phyloP scores from a whole-genome alignment of 2,888 invertebrate genomes.

The Chloromyia formosa region DNA sequence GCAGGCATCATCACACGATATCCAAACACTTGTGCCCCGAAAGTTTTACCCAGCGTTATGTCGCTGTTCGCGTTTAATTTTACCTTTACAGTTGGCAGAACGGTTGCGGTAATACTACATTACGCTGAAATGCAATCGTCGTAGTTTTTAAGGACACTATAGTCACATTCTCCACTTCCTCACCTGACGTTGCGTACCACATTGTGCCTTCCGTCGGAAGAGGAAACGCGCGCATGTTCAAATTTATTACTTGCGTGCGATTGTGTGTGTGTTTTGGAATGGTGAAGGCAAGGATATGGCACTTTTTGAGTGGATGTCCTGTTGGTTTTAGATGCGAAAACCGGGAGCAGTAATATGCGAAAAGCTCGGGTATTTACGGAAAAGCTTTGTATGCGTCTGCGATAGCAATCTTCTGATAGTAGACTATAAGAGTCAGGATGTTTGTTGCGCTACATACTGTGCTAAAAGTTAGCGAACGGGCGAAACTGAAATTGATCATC shows the following conservation, averaged over 20 bases:
- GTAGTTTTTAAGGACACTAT: slow-evolving; percentile 22
- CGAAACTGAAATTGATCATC: too few relatives aligned
- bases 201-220: neutral
- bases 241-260: slow-evolving; percentile 49
- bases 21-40: too few relatives aligned
- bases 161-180: slow-evolving; percentile 23
- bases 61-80: slow-evolving; percentile 19
- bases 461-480: neutral
- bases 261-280: neutral
- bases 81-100: slow-evolving; percentile 13
- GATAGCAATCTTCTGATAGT: slow-evolving; percentile 25
- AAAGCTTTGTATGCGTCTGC: slow-evolving; percentile 20
- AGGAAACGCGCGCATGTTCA: slow-evolving; percentile 43
- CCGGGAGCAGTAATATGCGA: slow-evolving; percentile 40
- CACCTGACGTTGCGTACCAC: slow-evolving; percentile 5
- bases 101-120: neutral
- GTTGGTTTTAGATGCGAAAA: slow-evolving; percentile 28
- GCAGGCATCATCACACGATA: slow-evolving; percentile 2
- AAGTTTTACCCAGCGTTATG: too few relatives aligned
- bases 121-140: slow-evolving; percentile 21
- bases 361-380: slow-evolving; percentile 35
- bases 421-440: neutral
- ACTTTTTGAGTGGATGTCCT: slow-evolving; percentile 13
- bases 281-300: slow-evolving; percentile 40
- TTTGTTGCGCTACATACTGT: neutral